Evolutionary conservation across 2,113 vertebrate genomes (phyloP), one percentile per base, ranked within the genome.

Genomic region (Elachura formosa): DNA sequence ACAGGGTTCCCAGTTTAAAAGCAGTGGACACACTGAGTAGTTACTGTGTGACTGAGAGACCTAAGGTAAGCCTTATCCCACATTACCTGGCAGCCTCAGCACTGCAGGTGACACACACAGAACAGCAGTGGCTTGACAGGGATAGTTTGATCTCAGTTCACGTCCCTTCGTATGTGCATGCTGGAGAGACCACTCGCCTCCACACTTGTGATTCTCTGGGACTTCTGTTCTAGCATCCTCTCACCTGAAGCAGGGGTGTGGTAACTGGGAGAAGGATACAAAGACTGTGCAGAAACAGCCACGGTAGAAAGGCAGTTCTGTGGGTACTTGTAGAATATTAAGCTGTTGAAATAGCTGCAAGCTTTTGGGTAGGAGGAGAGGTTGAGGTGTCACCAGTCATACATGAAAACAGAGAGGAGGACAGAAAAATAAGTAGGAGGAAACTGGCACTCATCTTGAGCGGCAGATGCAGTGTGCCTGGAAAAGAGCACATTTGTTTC

Each of bases 1-100:
- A 71, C 64, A 49, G 51, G 20, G 12, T 12, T 43, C 11, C 16
- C 41, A 88, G 67, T n/a, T 49, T 43, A 23, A 34, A 67, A 68
- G 45, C 34, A 55, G 36, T 1, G n/a, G 69, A 25, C 29, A 14
- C 10, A 8, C 23, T 3, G 34, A 48, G 17, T 9, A 51, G 19
- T 61, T 85, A 28, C 3, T 45, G 41, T 54, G 31, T 54, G 63
- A 51, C 21, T 63, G 48, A 45, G 46, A 40, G 45, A 64, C 8
- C 3, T 9, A 3, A 43, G 34, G 40, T 1, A 1, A 34, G 7
- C 33, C 4, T 67, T 61, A 31, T 7, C 4, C 38, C 25, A 5
- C 0, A 0, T 22, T n/a, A 52, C 40, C 38, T 75, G 24, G 15
- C 25, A 23, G 43, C 14, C 23, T 59, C 36, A 28, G 80, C 34